A percentile compares a stretch with the other conserved stretches of the same genome.
Conservation (phyloP, 2,113 vertebrate species). For the Sebastes fasciatus region DNA sequence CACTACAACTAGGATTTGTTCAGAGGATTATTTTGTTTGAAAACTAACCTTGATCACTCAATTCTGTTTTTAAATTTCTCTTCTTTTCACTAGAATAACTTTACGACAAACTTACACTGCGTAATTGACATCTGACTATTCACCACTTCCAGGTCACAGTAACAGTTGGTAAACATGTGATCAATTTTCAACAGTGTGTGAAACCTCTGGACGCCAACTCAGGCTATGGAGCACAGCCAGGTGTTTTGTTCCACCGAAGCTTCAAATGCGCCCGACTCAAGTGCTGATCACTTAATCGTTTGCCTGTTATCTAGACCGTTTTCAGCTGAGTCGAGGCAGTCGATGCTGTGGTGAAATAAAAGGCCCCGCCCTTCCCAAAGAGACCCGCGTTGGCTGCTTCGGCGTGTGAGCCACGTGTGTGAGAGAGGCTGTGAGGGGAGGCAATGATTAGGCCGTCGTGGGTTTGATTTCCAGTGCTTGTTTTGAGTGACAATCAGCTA, state of each 20-base stretch:
- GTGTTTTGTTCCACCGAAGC: slow-evolving; percentile 38
- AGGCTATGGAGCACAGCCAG: slow-evolving; percentile 4
- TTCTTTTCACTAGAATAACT: background rate
- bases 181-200: slow-evolving; percentile 21
- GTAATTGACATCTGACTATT: background rate
- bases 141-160: background rate
- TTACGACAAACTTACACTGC: background rate
- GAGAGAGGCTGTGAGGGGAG: slow-evolving; percentile 34
- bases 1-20: background rate
- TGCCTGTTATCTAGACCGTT: background rate
- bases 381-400: slow-evolving; percentile 12
- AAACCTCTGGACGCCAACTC: slow-evolving; percentile 24
- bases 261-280: slow-evolving; percentile 27
- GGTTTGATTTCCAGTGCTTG: slow-evolving; percentile 62
- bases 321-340: slow-evolving; percentile 14
- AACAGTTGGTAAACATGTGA: slow-evolving; percentile 15
- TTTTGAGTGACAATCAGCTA: slow-evolving; percentile 58
- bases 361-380: background rate
- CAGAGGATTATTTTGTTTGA: background rate
- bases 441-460: slow-evolving; percentile 32
- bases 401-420: slow-evolving; percentile 5
- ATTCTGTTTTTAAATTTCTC: background rate
- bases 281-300: slow-evolving; percentile 13
- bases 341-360: slow-evolving; percentile 37
- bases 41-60: background rate